Percentiles rank a stretch among this genome's conserved stretches.
These are phyloP conservation scores for Oreochromis mossambicus DNA, from an alignment of 2,797 vertebrate species.

Conservation along the genomic window DNA sequence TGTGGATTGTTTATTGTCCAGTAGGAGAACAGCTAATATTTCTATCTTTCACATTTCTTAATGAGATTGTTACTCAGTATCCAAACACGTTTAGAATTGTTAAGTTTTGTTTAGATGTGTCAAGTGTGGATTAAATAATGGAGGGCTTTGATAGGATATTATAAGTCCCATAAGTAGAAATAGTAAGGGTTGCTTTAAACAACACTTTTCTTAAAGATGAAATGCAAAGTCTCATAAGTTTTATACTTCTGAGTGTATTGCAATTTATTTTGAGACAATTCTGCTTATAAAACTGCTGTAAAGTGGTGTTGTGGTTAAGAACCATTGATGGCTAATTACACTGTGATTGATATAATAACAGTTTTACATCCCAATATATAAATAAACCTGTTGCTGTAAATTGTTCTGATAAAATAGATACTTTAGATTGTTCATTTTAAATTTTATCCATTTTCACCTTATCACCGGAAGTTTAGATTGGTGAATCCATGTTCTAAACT, in stretches of 20 bases:
- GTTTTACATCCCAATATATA: background rate
- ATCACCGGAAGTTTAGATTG: background rate
- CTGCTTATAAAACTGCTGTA: background rate
- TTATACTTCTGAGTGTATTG: background rate
- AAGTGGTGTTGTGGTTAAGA: background rate
- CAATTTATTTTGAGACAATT: background rate
- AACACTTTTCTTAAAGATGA: background rate
- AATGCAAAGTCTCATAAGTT: background rate
- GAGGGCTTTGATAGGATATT: background rate
- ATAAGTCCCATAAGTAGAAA: background rate
- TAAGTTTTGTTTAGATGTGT: background rate
- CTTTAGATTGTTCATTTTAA: rapidly evolving
- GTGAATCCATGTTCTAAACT: background rate
- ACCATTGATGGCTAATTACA: background rate
- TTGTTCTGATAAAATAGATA: background rate
- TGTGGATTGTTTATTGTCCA: background rate
- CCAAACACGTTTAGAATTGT: background rate
- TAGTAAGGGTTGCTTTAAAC: background rate
- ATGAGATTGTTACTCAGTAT: background rate
- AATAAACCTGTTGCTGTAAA: background rate
- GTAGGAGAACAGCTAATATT: background rate
- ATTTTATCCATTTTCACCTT: background rate
- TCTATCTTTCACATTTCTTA: background rate
- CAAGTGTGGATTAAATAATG: background rate
- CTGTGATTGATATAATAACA: background rate